Percentiles rank a stretch among this genome's conserved stretches.
phyloP scores from a whole-genome alignment of 2,888 invertebrate species.

The Pyrocoelia pectoralis region DNA sequence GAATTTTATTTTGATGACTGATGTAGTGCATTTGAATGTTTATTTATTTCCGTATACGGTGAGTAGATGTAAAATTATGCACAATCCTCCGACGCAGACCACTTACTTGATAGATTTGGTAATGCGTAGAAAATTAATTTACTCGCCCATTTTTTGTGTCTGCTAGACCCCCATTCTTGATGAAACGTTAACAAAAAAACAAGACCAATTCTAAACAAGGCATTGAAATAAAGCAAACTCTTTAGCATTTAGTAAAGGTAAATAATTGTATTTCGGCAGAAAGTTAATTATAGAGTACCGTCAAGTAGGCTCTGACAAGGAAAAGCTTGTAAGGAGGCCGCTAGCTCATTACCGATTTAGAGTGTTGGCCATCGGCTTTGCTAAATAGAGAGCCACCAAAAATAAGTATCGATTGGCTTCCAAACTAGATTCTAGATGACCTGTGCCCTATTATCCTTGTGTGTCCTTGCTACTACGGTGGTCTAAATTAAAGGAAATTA shows the following conservation, averaged over 20 bases:
- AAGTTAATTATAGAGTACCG: conserved; percentile 43
- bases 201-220: conserved; percentile 30
- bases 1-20: conserved; percentile 15
- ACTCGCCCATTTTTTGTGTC: background rate
- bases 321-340: conserved; percentile 37
- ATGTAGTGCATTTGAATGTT: background rate
- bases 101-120: background rate
- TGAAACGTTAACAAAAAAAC: conserved; percentile 12
- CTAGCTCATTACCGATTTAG: conserved; percentile 39
- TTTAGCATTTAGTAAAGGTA: conserved; percentile 44
- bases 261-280: conserved; percentile 46
- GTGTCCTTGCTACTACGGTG: conserved; percentile 38
- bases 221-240: conserved; percentile 30
- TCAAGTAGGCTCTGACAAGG: conserved; percentile 42
- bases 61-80: background rate
- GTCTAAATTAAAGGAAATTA: conserved; percentile 34
- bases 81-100: background rate
- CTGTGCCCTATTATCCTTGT: conserved; percentile 39
- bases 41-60: conserved; percentile 1
- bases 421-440: conserved; percentile 30
- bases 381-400: conserved; percentile 35
- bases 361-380: conserved; percentile 37
- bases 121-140: background rate
- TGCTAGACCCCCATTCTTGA: no score
- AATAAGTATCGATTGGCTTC: conserved; percentile 16